Base-by-base conservation (phyloP, 2,113 vertebrate species). In the Indri indri region DNA sequence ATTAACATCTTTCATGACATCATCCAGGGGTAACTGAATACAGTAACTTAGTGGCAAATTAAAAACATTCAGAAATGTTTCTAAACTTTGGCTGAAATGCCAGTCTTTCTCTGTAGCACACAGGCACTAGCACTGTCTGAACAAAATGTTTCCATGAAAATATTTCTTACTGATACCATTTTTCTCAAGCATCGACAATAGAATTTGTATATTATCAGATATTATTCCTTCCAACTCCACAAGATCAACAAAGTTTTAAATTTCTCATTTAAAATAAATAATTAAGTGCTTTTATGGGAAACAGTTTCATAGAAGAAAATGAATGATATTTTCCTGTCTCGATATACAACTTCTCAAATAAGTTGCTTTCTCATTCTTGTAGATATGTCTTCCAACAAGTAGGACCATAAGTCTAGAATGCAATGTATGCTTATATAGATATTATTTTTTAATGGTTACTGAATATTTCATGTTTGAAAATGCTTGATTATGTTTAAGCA, bases 381-480 rank as follows among this genome's bases (percentile, higher is more conserved):
- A 47, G 70, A 71, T 61, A 52, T 68, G 13, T 92, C 81, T 96
- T 76, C 61, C 27, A 95, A 61, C 16, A 82, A 76, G 54, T 54
- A 10, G 40, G 32, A 66, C 16, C 50, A 81, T 71, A 74, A 89
- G 96, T 94, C 61, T 92, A 77, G 52, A 94, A 90, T 81, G 34
- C 42, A 79, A 42, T 59, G 9, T 73, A 14, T 86, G 50, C 40
- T 77, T 77, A 32, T 6, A 66, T 20, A 80, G 92, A 52, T 18
- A 22, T 23, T 93, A 76, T 65, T 73, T 93, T 79, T 81, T 59
- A 94, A 91, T 66, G 61, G 30, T 74, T 76, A 7, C 42, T 94
- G 68, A 87, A 63, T 96, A 87, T 82, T 95, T 96, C 47, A 94
- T 83, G 40, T 52, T 91, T 88, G 63, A 96, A 88, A 93, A 81